Evolutionary conservation across 2,888 invertebrate species (phyloP), one percentile per base, ranked within the genome.

Genomic region (Furcula furcula): DNA sequence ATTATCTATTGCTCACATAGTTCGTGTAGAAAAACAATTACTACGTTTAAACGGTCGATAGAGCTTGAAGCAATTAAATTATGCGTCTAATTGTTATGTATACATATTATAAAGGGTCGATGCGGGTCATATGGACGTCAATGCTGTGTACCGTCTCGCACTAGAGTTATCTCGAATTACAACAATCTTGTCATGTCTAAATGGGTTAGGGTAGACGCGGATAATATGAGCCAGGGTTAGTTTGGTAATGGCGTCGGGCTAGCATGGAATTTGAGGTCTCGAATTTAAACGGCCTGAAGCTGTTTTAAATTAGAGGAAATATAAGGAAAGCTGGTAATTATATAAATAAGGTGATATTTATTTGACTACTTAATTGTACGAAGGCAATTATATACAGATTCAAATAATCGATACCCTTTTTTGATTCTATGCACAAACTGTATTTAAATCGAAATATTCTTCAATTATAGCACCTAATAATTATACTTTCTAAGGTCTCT

Each of bases 81-180:
- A 13, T 6, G 14, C n/a, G 14, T 9, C 14, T n/a, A 14, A n/a
- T 9, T 14, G 26, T 9, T 26, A 14, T 14, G 14, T 14, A 5
- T 13, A 14, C 7, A 25, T 9, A 26, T 26, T 26, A 14, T n/a
- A 4, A 14, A 26, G 23, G 26, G 26, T 26, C 14, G 14, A 7
- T 12, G 3, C 14, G 26, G 26, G 26, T 26, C 14, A 13, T 26
- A 9, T 26, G 26, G 13, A 26, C 14, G 14, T 6, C 12, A 23
- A 7, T 2, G 10, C 12, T 1, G 13, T 26, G n/a, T 25, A 26
- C 13, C 14, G 14, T n/a, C 26, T 14, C 14, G 14, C 9, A n/a
- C n/a, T 26, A 26, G 14, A 14, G 14, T 26, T 26, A 14, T 26
- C 26, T 26, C 14, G 14, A 15, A 26, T 26, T 26, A 26, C 26